Evolutionary conservation across 2,797 vertebrate species (phyloP).

Genomic region (Ibycter americanus): DNA sequence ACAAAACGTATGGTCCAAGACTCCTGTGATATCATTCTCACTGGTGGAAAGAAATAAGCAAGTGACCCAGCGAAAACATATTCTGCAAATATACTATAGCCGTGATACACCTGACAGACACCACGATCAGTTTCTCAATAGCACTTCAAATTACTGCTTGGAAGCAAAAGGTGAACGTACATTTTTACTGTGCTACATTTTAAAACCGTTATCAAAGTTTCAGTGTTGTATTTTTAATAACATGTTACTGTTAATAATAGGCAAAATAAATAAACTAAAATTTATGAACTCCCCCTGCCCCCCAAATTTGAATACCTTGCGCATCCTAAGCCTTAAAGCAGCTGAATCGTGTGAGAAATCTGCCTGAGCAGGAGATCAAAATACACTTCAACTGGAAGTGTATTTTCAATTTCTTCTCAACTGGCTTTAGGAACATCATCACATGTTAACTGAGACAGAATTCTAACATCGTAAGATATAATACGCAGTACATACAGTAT

Average conservation of each 20-base stretch:
- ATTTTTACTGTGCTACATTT: not conserved
- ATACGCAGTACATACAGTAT: slow-evolving; percentile 88
- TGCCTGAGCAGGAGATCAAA: not conserved
- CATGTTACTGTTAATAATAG: not conserved
- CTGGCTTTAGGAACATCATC: not conserved
- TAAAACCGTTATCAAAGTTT: not conserved
- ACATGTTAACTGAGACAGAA: not conserved
- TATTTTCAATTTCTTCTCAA: not conserved
- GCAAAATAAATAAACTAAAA: not conserved
- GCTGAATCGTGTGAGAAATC: not conserved
- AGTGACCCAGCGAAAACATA: not conserved
- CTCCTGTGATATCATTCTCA: slow-evolving; percentile 96
- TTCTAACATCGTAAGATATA: not conserved
- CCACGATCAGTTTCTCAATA: not conserved
- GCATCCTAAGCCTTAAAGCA: not conserved
- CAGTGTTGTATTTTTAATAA: not conserved
- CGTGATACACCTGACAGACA: not conserved
- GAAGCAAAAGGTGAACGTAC: not conserved
- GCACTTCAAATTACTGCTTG: not conserved
- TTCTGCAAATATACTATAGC: not conserved
- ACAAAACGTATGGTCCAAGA: slow-evolving; percentile 97
- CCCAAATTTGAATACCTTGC: not conserved
- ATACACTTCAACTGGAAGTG: not conserved
- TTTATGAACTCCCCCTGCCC: accelerated
- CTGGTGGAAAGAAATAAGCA: slow-evolving; percentile 64